A percentile compares a stretch with the other conserved stretches of the same genome.
Evolutionary conservation across 1,140 invertebrate genomes (phyloP).

Genomic region (Harlomillsia oculata): DNA sequence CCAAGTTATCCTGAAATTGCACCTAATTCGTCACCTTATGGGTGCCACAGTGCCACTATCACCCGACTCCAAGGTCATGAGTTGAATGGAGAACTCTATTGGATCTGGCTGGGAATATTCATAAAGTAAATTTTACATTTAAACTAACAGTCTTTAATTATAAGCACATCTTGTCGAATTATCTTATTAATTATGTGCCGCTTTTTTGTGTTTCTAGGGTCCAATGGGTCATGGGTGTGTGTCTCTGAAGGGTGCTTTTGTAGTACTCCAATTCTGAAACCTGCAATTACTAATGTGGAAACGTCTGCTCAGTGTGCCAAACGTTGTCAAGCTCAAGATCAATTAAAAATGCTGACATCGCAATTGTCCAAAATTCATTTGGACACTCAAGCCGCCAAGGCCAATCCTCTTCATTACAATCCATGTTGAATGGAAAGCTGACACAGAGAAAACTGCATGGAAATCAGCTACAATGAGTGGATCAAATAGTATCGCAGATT

Average conservation of each 20-base stretch:
- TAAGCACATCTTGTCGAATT: too few species aligned
- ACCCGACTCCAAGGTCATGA: conserved; percentile 72
- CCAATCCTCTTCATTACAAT: conserved; percentile 29
- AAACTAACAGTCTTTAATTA: too few species aligned
- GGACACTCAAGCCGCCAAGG: conserved; percentile 33
- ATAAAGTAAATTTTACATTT: conserved; percentile 64
- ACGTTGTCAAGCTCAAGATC: conserved; percentile 30
- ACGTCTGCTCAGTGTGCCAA: conserved; percentile 25
- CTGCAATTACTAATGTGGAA: conserved; percentile 5
- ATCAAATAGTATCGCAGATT: conserved; percentile 28
- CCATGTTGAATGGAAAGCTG: conserved; percentile 30
- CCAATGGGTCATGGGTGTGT: too few species aligned
- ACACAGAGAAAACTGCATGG: conserved; percentile 10
- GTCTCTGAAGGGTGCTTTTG: conserved; percentile 34
- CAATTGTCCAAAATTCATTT: conserved; percentile 33
- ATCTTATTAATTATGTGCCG: too few species aligned
- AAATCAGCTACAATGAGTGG: conserved; percentile 22
- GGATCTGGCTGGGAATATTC: conserved; percentile 90
- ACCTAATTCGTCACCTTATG: conserved; percentile 70
- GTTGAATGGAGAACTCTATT: conserved; percentile 83
- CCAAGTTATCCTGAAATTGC: conserved; percentile 8
- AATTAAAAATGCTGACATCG: conserved; percentile 25
- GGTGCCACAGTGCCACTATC: conserved; percentile 82
- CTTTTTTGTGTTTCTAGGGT: too few species aligned
- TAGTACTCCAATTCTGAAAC: conserved; percentile 20